These are phyloP conservation scores for Drosophila quinaria DNA, from an alignment of 2,888 invertebrate genomes.

Conservation along the genomic window DNA sequence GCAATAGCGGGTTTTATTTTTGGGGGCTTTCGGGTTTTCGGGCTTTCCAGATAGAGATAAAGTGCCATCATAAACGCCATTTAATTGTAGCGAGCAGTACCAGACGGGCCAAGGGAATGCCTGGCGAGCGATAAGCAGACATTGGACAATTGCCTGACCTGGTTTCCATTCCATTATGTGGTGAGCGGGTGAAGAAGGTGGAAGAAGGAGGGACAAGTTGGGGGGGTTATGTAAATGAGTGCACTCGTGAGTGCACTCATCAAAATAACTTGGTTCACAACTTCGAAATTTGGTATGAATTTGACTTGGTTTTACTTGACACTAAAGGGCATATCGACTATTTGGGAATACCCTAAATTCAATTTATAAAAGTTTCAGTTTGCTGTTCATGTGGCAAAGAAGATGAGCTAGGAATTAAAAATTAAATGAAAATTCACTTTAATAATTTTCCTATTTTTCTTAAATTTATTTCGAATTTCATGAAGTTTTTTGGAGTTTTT, in stretches of 20 bases:
- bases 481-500: too few species aligned
- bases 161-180: constrained; percentile 52
- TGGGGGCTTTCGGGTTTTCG: constrained; percentile 19
- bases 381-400: background rate
- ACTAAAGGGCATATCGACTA: constrained; percentile 7
- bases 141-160: constrained; percentile 67
- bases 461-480: too few species aligned
- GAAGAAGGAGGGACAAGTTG: background rate
- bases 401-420: too few species aligned
- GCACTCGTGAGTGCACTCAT: constrained; percentile 68
- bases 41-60: constrained; percentile 40
- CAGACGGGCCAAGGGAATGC: constrained; percentile 23
- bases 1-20: constrained; percentile 45
- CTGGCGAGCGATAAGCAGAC: constrained; percentile 54
- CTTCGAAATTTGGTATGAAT: constrained; percentile 36
- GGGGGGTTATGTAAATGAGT: constrained; percentile 65
- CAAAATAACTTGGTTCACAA: constrained; percentile 55
- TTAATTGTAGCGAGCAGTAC: constrained; percentile 52
- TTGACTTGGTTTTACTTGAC: constrained; percentile 31
- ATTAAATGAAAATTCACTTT: background rate
- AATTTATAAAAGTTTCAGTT: background rate
- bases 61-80: constrained; percentile 66
- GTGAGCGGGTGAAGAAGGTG: background rate
- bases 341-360: background rate
- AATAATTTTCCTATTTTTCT: too few species aligned